Base-by-base conservation (phyloP, 2,113 vertebrate genomes). In the Leucopsar rothschildi region DNA sequence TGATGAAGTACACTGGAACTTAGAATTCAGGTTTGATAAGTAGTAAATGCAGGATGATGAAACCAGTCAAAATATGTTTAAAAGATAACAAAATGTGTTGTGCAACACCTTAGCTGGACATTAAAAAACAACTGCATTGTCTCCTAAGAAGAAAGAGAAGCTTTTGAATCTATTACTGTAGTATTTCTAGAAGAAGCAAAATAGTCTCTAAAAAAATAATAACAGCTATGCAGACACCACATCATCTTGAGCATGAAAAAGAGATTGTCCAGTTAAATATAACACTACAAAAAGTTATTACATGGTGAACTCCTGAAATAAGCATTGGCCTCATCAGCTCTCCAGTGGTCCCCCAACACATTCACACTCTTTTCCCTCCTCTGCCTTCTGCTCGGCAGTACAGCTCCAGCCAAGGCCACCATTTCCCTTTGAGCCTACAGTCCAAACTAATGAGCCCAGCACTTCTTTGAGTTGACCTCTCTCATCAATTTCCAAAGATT, bases 21-120 rank as follows among this genome's bases (percentile, higher is more conserved):
- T 95, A 81, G 42, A 92, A 95, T 83, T 93, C 68, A 95, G 44
- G 31, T 83, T 96, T 95, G 92, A 87, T 95, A 96, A 95, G 92
- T 49, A 75, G 53, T 50, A 73, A 81, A 86, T 65, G 39, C 35
- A 86, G 33, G 68, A 96, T 95, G 97, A 97, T 96, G 76, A 97
- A 96, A 40, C 37, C 49, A 88, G 71, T 87, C 72, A 88, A 92
- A 92, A 92, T 85, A 83, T 81, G 72, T 95, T 96, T 96, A 96
- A 93, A 95, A 47, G 50, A 82, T 59, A 84, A 39, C 20, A 68
- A 95, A 92, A 95, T 75, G 4, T 3, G 13, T 57, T 86, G 29
- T 55, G 81, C 40, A 84, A 91, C 17, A 75, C 6, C 6, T 25
- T 55, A 73, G 17, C 25, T 70, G 81, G 56, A 71, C 82, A 78